Conservation (phyloP, 2,797 vertebrate species). For the Avahi laniger region DNA sequence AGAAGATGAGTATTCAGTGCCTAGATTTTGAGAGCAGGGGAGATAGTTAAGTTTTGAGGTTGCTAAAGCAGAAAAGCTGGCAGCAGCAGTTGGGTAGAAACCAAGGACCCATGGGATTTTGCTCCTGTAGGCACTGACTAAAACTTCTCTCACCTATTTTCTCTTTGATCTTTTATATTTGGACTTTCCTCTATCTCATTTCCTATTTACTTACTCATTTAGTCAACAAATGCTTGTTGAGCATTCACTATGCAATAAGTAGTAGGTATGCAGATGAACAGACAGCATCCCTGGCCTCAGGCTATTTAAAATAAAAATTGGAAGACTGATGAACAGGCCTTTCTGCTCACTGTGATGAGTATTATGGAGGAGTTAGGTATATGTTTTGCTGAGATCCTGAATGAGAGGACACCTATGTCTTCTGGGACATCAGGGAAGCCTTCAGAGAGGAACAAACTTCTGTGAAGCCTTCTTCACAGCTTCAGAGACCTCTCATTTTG, state of each 20-base stretch:
- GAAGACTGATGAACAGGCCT: neutral
- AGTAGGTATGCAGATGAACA: neutral
- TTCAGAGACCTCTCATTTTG: neutral
- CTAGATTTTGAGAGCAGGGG: neutral
- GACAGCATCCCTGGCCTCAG: neutral
- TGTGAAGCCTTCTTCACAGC: neutral
- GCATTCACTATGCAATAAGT: neutral
- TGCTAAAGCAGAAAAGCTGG: neutral
- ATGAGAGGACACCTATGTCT: neutral
- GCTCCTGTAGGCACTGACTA: neutral
- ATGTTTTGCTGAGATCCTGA: neutral
- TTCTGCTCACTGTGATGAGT: neutral
- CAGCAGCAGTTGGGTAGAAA: neutral
- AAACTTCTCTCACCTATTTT: neutral
- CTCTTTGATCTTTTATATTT: neutral
- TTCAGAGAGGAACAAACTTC: neutral
- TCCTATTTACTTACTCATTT: neutral
- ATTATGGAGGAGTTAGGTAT: neutral
- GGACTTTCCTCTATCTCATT: neutral
- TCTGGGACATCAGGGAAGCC: neutral
- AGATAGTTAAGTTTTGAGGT: neutral
- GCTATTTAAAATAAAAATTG: neutral
- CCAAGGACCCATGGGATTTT: neutral
- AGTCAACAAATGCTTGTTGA: neutral
- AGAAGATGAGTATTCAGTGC: neutral